A percentile compares a stretch with the other conserved stretches of the same genome.
Evolutionary conservation across 2,797 vertebrate genomes (phyloP).

Genomic region (Emydoidea blandingii): DNA sequence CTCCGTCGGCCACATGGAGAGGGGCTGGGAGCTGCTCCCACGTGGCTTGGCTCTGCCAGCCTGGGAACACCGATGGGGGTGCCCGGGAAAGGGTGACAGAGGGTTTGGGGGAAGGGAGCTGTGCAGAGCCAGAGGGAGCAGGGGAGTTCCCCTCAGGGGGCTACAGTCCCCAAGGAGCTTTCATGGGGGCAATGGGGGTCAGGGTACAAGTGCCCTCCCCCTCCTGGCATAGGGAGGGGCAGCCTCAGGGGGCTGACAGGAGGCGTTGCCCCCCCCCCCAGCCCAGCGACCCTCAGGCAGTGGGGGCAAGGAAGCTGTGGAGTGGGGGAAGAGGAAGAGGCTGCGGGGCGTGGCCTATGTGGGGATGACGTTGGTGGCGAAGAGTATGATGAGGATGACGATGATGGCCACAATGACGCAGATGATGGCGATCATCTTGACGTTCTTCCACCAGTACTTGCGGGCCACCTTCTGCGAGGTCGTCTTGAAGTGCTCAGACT

Average conservation of each 20-base stretch:
- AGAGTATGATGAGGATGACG: conserved; percentile 89
- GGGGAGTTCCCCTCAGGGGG: not conserved
- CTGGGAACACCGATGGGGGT: no score
- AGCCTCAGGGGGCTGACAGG: not conserved
- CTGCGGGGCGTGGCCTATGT: conserved; percentile 36
- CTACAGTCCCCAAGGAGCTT: not conserved
- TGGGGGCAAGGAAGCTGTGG: not conserved
- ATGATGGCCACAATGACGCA: conserved; percentile 87
- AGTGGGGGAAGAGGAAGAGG: not conserved
- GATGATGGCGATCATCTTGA: conserved; percentile 89
- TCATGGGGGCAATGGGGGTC: no score
- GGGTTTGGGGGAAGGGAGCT: not conserved
- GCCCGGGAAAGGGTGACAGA: not conserved
- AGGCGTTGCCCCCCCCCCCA: no score
- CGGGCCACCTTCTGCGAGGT: conserved; percentile 92
- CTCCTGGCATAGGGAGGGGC: not conserved
- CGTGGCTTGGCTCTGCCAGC: no score
- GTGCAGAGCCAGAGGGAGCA: not conserved
- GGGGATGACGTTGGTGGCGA: conserved; percentile 89
- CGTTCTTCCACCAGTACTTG: conserved; percentile 94
- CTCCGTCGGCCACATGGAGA: not conserved
- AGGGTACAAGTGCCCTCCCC: not conserved
- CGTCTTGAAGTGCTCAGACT: conserved; percentile 95
- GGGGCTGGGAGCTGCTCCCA: not conserved
- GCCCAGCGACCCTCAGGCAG: not conserved